Base-by-base conservation (phyloP, 2,797 vertebrate genomes). In the Chelon labrosus region DNA sequence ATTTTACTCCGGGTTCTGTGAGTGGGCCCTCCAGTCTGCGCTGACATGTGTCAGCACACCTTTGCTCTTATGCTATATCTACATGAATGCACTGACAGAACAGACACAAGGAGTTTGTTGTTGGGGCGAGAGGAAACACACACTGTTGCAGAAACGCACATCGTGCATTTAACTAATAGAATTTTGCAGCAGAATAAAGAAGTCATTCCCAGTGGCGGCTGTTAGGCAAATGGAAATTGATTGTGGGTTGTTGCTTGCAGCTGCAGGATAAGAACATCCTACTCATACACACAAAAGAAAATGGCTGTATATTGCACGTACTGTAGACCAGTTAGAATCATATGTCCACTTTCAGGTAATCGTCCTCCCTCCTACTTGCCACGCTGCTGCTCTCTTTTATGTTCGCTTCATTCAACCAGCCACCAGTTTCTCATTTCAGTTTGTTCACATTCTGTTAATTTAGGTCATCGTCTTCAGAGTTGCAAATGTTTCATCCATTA, bases 141-240 rank as follows among this genome's bases (percentile, higher is more conserved):
- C 31, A 16, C 16, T 53, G 17, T 7, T 1, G 42, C 7, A 56
- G 22, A 46, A 42, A 57, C 19, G n/a, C 46, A 65, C 54, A 51
- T 9, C 25, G 1, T 35, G 17, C 52, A 47, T 27, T 71, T 70
- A 56, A 25, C 73, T 85, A 80, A 72, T 79, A 74, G 57, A 55
- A 75, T 77, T 70, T 65, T 72, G 69, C 55, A 55, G 67, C 75
- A 50, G 60, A 66, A 64, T 54, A 54, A 78, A 70, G 70, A 70
- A 83, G 77, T 75, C 58, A 62, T 83, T 87, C 75, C 60, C 70
- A 80, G 66, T 49, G 70, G 79, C 87, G 83, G 83, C 75, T 79
- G 77, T 76, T 73, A 59, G 79, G 56, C 65, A 80, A 74, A 86
- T 80, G 49, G 85, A 67, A 74, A 84, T 88, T 79, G 79, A 89